phyloP scores from a whole-genome alignment of 2,888 invertebrate species.

The Leptinotarsa haldemani region DNA sequence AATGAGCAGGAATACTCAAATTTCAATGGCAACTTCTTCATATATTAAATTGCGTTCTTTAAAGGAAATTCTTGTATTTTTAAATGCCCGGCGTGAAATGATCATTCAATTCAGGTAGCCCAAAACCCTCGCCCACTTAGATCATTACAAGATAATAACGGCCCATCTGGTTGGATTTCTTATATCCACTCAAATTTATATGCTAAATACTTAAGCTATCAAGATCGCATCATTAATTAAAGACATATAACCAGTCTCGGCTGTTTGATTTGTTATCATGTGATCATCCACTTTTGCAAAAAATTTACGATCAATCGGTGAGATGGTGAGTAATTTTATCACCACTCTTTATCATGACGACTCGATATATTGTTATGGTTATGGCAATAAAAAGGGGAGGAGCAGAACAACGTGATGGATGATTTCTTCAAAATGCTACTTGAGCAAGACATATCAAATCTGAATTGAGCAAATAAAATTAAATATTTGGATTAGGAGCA shows the following conservation, averaged over 20 bases:
- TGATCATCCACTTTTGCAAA: constrained; percentile 20
- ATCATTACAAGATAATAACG: constrained; percentile 16
- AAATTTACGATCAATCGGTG: constrained; percentile 17
- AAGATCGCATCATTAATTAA: constrained; percentile 27
- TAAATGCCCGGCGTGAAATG: background rate
- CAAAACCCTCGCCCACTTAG: constrained; percentile 17
- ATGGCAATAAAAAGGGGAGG: background rate
- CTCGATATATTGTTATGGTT: constrained; percentile 5
- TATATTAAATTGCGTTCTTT: background rate
- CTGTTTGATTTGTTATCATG: constrained; percentile 19
- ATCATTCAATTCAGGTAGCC: constrained; percentile 19
- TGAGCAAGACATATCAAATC: no score
- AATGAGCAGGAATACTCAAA: no score
- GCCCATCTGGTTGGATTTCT: constrained; percentile 19
- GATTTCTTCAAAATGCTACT: background rate
- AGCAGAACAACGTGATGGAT: background rate
- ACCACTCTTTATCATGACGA: background rate
- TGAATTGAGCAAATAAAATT: no score
- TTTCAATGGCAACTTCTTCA: no score
- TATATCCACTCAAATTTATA: constrained; percentile 20
- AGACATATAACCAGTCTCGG: constrained; percentile 13
- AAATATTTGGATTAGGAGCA: no score
- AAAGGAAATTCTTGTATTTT: background rate
- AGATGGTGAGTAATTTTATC: constrained; percentile 19
- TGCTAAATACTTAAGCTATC: constrained; percentile 22